These are phyloP conservation scores for Reticulitermes speratus DNA, from an alignment of 1,140 invertebrate species.

Conservation along the genomic window DNA sequence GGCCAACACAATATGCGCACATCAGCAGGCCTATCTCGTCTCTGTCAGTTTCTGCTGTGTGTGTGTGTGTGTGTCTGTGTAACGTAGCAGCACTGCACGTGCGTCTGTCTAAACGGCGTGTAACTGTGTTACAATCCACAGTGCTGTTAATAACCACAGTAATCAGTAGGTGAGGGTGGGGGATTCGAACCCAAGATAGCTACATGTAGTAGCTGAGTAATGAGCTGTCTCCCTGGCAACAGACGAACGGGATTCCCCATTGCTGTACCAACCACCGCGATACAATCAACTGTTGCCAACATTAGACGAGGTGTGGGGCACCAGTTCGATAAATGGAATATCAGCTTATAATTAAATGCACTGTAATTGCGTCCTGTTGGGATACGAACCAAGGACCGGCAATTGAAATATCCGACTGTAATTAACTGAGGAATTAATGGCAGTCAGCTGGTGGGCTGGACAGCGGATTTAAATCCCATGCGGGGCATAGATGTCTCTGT, in stretches of 20 bases:
- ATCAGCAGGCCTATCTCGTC: too few relatives aligned
- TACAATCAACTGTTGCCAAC: slow-evolving; percentile 5
- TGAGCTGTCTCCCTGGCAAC: slow-evolving; percentile 12
- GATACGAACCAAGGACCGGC: background rate
- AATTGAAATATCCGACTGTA: background rate
- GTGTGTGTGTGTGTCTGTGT: background rate
- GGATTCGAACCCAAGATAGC: slow-evolving; percentile 11
- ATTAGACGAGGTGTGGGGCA: background rate
- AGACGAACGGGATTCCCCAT: background rate
- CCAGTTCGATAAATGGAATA: background rate
- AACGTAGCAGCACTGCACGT: background rate
- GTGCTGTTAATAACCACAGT: background rate
- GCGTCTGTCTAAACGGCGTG: background rate
- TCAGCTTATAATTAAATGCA: background rate
- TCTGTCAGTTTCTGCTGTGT: background rate
- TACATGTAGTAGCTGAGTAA: slow-evolving; percentile 9
- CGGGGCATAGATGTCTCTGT: too few relatives aligned
- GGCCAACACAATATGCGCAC: too few relatives aligned
- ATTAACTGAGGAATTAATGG: background rate
- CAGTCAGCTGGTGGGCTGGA: background rate
- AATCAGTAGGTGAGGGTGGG: background rate
- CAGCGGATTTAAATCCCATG: background rate
- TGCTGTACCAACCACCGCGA: background rate
- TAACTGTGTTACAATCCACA: background rate
- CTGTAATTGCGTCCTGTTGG: background rate